Evolutionary conservation across 2,797 vertebrate genomes (phyloP).

Genomic region (Poecilia picta): DNA sequence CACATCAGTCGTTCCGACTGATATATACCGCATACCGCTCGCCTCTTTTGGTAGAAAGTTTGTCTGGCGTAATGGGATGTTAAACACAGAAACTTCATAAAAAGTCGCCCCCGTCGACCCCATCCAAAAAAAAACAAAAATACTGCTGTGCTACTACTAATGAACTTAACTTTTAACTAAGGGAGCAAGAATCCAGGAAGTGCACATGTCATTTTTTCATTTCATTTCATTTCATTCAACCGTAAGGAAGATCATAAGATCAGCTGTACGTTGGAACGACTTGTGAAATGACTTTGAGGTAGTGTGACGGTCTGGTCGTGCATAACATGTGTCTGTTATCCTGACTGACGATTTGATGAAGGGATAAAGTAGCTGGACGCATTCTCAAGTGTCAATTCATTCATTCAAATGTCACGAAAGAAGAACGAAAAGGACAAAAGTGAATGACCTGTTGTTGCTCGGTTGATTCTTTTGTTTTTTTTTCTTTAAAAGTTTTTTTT

Average conservation of each 20-base stretch:
- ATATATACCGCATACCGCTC: not conserved
- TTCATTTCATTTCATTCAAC: too few relatives aligned
- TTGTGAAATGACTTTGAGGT: not conserved
- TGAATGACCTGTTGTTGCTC: not conserved
- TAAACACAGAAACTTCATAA: not conserved
- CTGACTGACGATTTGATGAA: not conserved
- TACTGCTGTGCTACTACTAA: not conserved
- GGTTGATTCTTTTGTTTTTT: not conserved
- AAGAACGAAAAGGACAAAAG: not conserved
- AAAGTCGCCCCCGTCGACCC: not conserved
- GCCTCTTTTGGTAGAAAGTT: not conserved
- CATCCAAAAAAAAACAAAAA: not conserved
- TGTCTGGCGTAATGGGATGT: not conserved
- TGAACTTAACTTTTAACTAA: not conserved
- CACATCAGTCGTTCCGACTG: not conserved
- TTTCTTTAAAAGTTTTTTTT: too few relatives aligned
- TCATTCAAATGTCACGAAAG: not conserved
- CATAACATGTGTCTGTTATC: not conserved
- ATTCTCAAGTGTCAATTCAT: not conserved
- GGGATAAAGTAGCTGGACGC: not conserved
- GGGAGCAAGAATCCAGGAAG: not conserved
- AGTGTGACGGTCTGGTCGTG: too few relatives aligned
- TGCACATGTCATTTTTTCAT: not conserved
- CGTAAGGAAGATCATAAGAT: not conserved
- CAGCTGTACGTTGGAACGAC: not conserved